These are phyloP conservation scores for Hypanus sabinus DNA, from an alignment of 2,113 vertebrate genomes.

Conservation along the genomic window DNA sequence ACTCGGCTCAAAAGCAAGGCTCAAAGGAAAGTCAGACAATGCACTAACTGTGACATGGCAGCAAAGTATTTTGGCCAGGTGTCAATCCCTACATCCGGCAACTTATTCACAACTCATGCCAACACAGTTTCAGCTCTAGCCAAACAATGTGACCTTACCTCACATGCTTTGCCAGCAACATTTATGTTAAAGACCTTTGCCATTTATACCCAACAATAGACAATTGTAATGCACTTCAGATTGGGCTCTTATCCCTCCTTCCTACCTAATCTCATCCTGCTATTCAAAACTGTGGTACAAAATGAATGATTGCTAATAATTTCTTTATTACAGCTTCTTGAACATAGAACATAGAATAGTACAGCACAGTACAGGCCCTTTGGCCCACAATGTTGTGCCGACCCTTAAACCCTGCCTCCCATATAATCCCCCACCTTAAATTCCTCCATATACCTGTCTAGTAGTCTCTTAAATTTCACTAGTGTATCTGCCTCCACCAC, in stretches of 20 bases:
- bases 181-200: not conserved
- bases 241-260: not conserved
- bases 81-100: not conserved
- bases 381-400: too few relatives aligned
- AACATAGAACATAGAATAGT: too few relatives aligned
- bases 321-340: too few relatives aligned
- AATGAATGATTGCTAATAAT: too few relatives aligned
- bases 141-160: constrained; percentile 7
- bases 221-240: not conserved
- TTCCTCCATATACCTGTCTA: too few relatives aligned
- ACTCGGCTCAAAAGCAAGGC: not conserved
- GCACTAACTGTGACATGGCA: constrained; percentile 29
- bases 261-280: not conserved
- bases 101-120: constrained; percentile 13
- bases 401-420: too few relatives aligned
- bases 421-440: too few relatives aligned
- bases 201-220: not conserved
- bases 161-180: not conserved
- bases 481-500: too few relatives aligned
- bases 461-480: too few relatives aligned
- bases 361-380: too few relatives aligned
- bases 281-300: too few relatives aligned
- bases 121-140: not conserved
- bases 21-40: not conserved
- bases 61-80: not conserved